Conservation (phyloP, 2,888 invertebrate species). For the Tolmerus cingulatus region DNA sequence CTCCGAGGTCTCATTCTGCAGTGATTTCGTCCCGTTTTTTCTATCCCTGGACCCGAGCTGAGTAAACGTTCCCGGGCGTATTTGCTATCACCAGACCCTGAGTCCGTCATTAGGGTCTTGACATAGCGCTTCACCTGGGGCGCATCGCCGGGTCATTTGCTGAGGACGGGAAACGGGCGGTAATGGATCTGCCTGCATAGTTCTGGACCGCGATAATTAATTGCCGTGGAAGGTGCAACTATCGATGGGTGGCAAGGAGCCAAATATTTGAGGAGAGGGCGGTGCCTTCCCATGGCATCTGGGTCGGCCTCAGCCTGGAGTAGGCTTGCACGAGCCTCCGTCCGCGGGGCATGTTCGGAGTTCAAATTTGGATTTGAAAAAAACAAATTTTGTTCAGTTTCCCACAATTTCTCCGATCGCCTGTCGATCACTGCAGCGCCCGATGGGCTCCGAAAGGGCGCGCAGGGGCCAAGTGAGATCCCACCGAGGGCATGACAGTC, state of each 20-base stretch:
- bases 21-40: not conserved
- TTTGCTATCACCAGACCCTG: not conserved
- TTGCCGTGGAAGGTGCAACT: not conserved
- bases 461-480: not conserved
- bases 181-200: not conserved
- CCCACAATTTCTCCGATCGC: not conserved
- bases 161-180: not conserved
- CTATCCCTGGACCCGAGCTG: not conserved
- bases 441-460: not conserved
- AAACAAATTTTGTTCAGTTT: not conserved
- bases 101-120: not conserved
- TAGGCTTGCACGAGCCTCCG: not conserved
- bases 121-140: not conserved
- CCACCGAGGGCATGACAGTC: slow-evolving; percentile 19
- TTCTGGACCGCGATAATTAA: not conserved
- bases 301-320: not conserved
- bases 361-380: not conserved
- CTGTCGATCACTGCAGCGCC: not conserved
- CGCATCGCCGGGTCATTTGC: not conserved
- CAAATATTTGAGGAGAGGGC: not conserved
- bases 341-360: not conserved
- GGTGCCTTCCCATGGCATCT: not conserved
- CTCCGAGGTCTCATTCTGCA: not conserved
- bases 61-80: not conserved
- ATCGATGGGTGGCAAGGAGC: not conserved